phyloP scores from a whole-genome alignment of 2,797 vertebrate genomes.

The Tenualosa thibaudeaui region DNA sequence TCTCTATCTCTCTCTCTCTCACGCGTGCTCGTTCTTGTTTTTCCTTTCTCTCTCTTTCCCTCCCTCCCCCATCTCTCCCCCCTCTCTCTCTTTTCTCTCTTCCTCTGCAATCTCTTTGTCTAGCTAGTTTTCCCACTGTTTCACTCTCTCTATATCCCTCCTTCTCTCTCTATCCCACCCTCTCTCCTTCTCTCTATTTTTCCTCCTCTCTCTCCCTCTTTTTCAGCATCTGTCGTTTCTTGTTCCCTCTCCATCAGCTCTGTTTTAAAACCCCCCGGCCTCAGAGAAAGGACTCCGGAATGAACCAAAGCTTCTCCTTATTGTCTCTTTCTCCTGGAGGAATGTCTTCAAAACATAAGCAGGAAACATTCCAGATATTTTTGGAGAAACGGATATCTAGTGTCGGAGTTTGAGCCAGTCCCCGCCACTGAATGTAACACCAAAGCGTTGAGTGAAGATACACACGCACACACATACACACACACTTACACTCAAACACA shows the following conservation, averaged over 20 bases:
- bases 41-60: neutral
- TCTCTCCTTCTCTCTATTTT: too few species aligned
- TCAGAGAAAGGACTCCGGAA: neutral
- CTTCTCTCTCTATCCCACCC: too few species aligned
- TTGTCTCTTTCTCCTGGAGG: neutral
- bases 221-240: neutral
- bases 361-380: neutral
- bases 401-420: neutral
- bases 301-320: neutral
- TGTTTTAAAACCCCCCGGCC: neutral
- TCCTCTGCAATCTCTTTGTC: neutral
- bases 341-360: neutral
- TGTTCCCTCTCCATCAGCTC: neutral
- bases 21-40: neutral
- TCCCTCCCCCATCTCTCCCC: neutral
- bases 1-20: neutral
- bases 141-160: too few species aligned
- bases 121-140: neutral
- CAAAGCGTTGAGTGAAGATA: neutral
- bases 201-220: too few species aligned
- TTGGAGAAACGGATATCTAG: neutral
- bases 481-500: neutral
- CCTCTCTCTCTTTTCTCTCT: neutral
- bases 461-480: constrained; percentile 6
- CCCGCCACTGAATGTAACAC: neutral